These are phyloP conservation scores for Neoseiulus cucumeris DNA, from an alignment of 1,140 invertebrate genomes.

Conservation along the genomic window DNA sequence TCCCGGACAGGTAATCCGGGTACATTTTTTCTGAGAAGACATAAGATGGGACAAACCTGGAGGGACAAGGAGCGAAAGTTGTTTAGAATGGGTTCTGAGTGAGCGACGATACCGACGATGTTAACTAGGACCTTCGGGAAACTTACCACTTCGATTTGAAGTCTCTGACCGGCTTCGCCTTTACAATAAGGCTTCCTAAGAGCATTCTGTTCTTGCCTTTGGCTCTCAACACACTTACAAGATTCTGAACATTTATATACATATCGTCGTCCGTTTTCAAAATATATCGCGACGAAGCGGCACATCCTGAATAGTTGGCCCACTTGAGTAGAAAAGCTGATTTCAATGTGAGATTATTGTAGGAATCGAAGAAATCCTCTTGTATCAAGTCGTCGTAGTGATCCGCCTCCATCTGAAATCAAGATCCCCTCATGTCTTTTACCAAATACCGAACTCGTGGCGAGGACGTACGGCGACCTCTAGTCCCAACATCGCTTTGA, in stretches of 20 bases:
- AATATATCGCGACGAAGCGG: slow-evolving; percentile 23
- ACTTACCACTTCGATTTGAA: slow-evolving; percentile 49
- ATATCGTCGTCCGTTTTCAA: slow-evolving; percentile 36
- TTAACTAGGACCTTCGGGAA: too few species aligned
- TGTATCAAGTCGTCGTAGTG: slow-evolving; percentile 64
- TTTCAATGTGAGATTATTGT: slow-evolving; percentile 79
- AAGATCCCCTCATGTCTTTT: slow-evolving; percentile 26
- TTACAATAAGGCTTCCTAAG: slow-evolving; percentile 49
- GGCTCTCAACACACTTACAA: slow-evolving; percentile 22
- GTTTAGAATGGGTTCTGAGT: too few species aligned
- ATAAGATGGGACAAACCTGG: slow-evolving; percentile 40
- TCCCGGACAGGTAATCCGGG: slow-evolving; percentile 63
- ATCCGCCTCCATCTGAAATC: slow-evolving; percentile 18
- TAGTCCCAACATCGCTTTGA: too few species aligned
- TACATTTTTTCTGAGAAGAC: slow-evolving; percentile 50
- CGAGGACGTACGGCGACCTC: too few species aligned
- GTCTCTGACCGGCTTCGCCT: slow-evolving; percentile 46
- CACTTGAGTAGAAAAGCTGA: slow-evolving; percentile 65
- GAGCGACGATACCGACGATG: too few species aligned
- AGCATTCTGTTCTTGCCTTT: slow-evolving; percentile 31
- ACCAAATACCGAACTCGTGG: too few species aligned
- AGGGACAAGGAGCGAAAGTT: background rate
- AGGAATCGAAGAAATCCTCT: slow-evolving; percentile 66
- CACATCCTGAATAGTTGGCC: slow-evolving; percentile 24
- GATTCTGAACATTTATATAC: slow-evolving; percentile 34